These are phyloP conservation scores for Conus ventricosus DNA, from an alignment of 1,140 invertebrate genomes.

Conservation along the genomic window DNA sequence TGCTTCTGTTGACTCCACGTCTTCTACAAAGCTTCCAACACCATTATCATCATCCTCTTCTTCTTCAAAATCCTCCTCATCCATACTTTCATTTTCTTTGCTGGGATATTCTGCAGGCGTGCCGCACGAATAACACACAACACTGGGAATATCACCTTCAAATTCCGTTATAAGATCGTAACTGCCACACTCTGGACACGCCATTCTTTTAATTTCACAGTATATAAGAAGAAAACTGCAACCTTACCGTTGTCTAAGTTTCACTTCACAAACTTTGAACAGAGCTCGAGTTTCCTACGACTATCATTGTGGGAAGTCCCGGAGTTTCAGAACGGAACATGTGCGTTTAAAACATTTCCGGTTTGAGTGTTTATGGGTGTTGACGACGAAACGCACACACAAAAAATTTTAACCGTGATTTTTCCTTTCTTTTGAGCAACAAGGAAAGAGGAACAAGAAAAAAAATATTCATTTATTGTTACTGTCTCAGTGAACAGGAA, in stretches of 20 bases:
- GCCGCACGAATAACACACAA: conserved; percentile 20
- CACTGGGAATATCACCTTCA: neutral
- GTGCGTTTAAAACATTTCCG: neutral
- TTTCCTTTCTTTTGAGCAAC: no score
- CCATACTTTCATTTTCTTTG: conserved; percentile 5
- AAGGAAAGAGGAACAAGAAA: no score
- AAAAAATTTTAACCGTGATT: no score
- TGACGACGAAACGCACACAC: no score
- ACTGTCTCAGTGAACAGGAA: no score
- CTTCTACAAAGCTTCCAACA: neutral
- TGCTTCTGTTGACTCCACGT: neutral
- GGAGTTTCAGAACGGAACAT: neutral
- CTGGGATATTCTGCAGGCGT: neutral
- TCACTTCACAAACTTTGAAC: no score
- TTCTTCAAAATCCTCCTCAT: neutral
- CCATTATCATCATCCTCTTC: neutral
- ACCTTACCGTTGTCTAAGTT: no score
- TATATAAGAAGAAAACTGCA: neutral
- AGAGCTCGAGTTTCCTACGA: neutral
- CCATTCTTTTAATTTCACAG: neutral
- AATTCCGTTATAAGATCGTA: neutral
- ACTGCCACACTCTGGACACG: conserved; percentile 19
- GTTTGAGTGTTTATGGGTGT: neutral
- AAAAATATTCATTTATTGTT: no score
- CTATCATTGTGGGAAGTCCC: neutral